Evolutionary conservation across 1,140 invertebrate species (phyloP).

Genomic region (Leptopilina clavipes): DNA sequence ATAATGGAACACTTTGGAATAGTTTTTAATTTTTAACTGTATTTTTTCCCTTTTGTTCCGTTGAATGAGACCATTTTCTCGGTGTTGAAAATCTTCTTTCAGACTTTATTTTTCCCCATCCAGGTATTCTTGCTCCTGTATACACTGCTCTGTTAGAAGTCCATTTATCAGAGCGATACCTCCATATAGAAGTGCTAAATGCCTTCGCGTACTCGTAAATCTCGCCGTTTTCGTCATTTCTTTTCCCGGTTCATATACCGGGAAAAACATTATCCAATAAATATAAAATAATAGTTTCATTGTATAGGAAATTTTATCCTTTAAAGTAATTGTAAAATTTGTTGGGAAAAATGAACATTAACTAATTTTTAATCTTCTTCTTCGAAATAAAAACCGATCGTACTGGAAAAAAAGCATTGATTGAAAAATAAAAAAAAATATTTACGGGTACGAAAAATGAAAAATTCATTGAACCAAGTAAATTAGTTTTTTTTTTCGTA

Average conservation of each 20-base stretch:
- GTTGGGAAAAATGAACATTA: background rate
- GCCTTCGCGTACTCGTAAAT: slow-evolving; percentile 68
- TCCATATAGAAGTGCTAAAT: slow-evolving; percentile 65
- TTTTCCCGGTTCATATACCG: slow-evolving; percentile 38
- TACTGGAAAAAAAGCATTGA: too few relatives aligned
- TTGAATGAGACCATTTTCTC: background rate
- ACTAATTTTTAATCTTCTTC: too few relatives aligned
- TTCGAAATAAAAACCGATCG: too few relatives aligned
- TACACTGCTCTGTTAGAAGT: slow-evolving; percentile 57
- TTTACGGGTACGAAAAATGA: too few relatives aligned
- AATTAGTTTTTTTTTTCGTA: too few relatives aligned
- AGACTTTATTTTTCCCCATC: background rate
- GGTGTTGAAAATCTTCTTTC: background rate
- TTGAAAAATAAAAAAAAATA: too few relatives aligned
- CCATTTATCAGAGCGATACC: slow-evolving; percentile 63
- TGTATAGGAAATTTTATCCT: background rate
- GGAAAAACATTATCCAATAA: background rate
- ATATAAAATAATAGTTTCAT: slow-evolving; percentile 6
- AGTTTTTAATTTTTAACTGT: background rate
- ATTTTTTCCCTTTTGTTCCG: background rate
- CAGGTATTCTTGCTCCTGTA: slow-evolving; percentile 5
- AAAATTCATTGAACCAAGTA: too few relatives aligned
- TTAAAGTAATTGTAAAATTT: background rate
- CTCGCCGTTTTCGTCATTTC: slow-evolving; percentile 54
- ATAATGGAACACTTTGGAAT: too few relatives aligned